Percentiles rank a stretch among this genome's conserved stretches.
Conservation (phyloP, 2,888 invertebrate species). For the Agrochola lota region DNA sequence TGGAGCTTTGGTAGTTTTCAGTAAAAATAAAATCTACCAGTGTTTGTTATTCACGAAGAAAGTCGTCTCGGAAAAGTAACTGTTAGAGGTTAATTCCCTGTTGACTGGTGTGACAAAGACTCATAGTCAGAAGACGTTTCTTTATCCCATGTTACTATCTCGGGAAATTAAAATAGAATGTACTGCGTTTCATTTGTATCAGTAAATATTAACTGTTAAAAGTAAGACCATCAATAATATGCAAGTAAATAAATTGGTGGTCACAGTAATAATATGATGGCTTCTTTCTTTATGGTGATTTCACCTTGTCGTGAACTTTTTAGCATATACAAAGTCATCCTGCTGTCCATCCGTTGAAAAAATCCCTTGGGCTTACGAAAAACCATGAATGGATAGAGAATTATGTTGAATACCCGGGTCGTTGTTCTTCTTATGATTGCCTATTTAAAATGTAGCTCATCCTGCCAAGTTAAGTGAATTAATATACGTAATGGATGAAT, state of each 20-base stretch:
- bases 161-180: background rate
- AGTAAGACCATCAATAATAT: background rate
- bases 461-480: constrained; percentile 19
- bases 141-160: background rate
- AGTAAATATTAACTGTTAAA: background rate
- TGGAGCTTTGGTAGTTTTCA: constrained; percentile 10
- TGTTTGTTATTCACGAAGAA: constrained; percentile 37
- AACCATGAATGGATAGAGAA: background rate
- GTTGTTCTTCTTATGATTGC: constrained; percentile 7
- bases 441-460: constrained; percentile 9
- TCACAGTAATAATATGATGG: background rate
- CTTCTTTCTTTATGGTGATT: constrained; percentile 4
- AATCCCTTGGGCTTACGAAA: background rate
- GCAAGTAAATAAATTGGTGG: background rate
- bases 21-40: background rate
- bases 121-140: constrained; percentile 19
- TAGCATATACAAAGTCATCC: background rate
- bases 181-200: background rate
- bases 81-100: constrained; percentile 37
- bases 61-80: constrained; percentile 22
- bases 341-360: background rate
- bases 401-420: background rate
- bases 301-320: background rate
- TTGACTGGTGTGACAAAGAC: background rate
- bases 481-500: constrained; percentile 34